phyloP scores from a whole-genome alignment of 2,797 vertebrate genomes.

The Sebastes baramenuke region DNA sequence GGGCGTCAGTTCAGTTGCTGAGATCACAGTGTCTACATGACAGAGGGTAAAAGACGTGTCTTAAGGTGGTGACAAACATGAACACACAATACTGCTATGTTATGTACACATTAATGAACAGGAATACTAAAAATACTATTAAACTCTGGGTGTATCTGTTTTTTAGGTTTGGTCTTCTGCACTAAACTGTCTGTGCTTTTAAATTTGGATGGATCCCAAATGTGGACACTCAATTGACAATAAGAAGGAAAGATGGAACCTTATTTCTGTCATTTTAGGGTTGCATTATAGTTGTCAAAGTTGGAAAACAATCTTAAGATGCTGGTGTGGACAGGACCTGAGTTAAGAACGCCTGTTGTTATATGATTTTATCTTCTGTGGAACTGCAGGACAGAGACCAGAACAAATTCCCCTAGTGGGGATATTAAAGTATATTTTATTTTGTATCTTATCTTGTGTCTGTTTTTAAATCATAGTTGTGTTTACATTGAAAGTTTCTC shows the following conservation, averaged over 20 bases:
- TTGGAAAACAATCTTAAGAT: background rate
- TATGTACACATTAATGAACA: background rate
- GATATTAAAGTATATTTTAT: no score
- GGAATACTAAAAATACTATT: background rate
- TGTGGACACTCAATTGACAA: background rate
- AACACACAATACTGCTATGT: background rate
- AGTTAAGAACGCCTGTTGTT: background rate
- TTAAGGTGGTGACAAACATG: background rate
- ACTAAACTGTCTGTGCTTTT: background rate
- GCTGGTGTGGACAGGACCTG: background rate
- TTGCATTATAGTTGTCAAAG: background rate
- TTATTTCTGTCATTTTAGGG: background rate
- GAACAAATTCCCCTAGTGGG: background rate
- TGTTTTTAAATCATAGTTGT: no score
- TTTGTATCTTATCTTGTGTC: no score
- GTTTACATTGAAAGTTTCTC: no score
- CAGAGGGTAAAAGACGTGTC: no score
- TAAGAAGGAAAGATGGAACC: background rate
- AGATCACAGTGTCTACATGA: constrained; percentile 57
- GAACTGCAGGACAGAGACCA: background rate
- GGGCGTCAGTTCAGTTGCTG: constrained; percentile 65
- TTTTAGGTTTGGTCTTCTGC: background rate
- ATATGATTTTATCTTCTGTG: background rate
- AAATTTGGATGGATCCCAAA: background rate
- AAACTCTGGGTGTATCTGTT: background rate